Conservation (phyloP, 1,140 invertebrate species). For the Drosophila asahinai region DNA sequence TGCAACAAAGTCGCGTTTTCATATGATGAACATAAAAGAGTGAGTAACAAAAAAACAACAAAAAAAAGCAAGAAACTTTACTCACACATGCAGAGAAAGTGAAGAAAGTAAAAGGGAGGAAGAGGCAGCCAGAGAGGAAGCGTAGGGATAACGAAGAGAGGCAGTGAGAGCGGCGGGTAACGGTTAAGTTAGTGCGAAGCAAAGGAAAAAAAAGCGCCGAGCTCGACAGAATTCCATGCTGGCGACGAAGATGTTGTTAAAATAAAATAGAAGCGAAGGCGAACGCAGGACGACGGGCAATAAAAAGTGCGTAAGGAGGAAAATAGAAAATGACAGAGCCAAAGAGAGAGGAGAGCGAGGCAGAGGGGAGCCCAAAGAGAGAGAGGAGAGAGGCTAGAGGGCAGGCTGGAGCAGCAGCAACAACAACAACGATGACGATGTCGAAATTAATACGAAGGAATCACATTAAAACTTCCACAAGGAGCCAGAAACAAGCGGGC, state of each 20-base stretch:
- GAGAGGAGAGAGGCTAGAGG: slow-evolving; percentile 9
- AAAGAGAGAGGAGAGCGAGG: not conserved
- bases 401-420: slow-evolving; percentile 38
- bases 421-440: slow-evolving; percentile 69
- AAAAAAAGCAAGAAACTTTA: slow-evolving; percentile 9
- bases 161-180: slow-evolving; percentile 24
- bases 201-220: slow-evolving; percentile 53
- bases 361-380: not conserved
- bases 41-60: slow-evolving; percentile 39
- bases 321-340: slow-evolving; percentile 67
- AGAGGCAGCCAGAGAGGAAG: slow-evolving; percentile 1
- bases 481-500: slow-evolving; percentile 30
- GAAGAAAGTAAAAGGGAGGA: slow-evolving; percentile 17
- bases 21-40: slow-evolving; percentile 70
- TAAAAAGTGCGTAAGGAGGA: slow-evolving; percentile 76
- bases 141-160: not conserved
- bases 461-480: slow-evolving; percentile 81
- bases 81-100: slow-evolving; percentile 40
- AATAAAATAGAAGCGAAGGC: slow-evolving; percentile 65
- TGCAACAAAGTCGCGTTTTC: slow-evolving; percentile 79
- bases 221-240: slow-evolving; percentile 76
- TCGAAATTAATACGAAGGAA: slow-evolving; percentile 82
- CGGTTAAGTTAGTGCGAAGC: slow-evolving; percentile 48
- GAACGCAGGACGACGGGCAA: slow-evolving; percentile 60
- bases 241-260: slow-evolving; percentile 75